Evolutionary conservation across 2,113 vertebrate genomes (phyloP).

Genomic region (Orthonyx spaldingii): DNA sequence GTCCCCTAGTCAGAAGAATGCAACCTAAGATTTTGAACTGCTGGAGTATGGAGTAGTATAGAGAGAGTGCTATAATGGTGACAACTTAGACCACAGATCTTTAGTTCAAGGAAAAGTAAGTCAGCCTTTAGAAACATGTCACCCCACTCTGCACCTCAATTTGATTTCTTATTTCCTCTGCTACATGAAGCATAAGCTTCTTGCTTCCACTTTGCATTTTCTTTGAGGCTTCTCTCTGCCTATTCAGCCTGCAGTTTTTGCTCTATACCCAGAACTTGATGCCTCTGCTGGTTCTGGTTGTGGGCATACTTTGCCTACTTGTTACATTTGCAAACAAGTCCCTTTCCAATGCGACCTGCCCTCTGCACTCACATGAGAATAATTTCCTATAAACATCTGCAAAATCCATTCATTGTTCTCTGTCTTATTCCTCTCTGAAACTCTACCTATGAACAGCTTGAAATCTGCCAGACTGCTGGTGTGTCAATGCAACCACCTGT

Average conservation of each 20-base stretch:
- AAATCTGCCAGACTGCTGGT: background rate
- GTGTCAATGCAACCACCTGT: constrained; percentile 50
- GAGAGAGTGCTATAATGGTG: background rate
- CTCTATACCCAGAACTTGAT: background rate
- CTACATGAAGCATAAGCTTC: background rate
- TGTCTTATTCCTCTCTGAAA: background rate
- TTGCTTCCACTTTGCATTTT: background rate
- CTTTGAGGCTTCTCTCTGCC: background rate
- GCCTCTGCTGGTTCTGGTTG: background rate
- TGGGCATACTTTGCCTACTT: background rate
- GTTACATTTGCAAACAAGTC: background rate
- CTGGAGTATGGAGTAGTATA: background rate
- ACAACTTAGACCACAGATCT: background rate
- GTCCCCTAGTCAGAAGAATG: background rate
- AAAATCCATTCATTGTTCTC: background rate
- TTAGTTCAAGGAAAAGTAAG: background rate
- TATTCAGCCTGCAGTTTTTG: background rate
- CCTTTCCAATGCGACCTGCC: too few relatives aligned
- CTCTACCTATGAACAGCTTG: background rate
- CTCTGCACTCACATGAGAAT: background rate
- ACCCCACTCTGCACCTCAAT: background rate
- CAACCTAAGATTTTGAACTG: background rate
- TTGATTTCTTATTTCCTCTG: background rate
- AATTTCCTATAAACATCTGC: background rate
- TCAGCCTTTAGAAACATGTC: background rate